These are phyloP conservation scores for Zaprionus camerounensis DNA, from an alignment of 1,140 invertebrate species.

Conservation along the genomic window DNA sequence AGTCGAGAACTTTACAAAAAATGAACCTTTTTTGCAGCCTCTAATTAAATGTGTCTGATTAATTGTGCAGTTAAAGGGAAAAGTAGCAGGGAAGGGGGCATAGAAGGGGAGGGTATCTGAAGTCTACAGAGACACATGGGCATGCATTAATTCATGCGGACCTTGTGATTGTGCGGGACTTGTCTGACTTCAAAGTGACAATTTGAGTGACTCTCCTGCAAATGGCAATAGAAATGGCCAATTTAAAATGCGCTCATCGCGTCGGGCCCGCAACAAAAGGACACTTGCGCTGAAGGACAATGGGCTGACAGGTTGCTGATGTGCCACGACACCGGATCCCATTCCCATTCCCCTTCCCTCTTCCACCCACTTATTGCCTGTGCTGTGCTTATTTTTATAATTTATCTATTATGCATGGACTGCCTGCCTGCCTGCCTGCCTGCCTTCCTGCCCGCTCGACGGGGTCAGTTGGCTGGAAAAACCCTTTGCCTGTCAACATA, in stretches of 20 bases:
- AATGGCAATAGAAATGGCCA: slow-evolving; percentile 59
- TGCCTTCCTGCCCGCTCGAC: slow-evolving; percentile 41
- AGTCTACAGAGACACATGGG: slow-evolving; percentile 60
- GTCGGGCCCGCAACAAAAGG: slow-evolving; percentile 62
- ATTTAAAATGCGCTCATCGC: slow-evolving; percentile 75
- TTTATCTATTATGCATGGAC: slow-evolving; percentile 83
- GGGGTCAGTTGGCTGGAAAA: slow-evolving; percentile 42
- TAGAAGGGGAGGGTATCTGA: slow-evolving; percentile 3
- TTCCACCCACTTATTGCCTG: slow-evolving; percentile 26
- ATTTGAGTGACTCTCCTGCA: slow-evolving; percentile 74
- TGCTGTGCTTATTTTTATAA: slow-evolving; percentile 76
- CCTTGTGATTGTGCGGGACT: neutral
- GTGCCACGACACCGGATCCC: neutral
- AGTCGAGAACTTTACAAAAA: neutral
- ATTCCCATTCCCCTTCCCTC: slow-evolving; percentile 7
- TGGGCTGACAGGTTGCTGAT: slow-evolving; percentile 64
- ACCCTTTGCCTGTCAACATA: slow-evolving; percentile 72
- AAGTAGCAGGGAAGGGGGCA: no score
- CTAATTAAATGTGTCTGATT: slow-evolving; percentile 79
- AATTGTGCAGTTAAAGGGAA: slow-evolving; percentile 69
- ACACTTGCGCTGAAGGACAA: slow-evolving; percentile 77
- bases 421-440: neutral
- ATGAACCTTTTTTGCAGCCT: slow-evolving; percentile 52
- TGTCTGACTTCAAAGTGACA: slow-evolving; percentile 73
- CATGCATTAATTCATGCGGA: slow-evolving; percentile 40